Evolutionary conservation across 2,888 invertebrate genomes (phyloP).

Genomic region (Alloscopus bannaensis): DNA sequence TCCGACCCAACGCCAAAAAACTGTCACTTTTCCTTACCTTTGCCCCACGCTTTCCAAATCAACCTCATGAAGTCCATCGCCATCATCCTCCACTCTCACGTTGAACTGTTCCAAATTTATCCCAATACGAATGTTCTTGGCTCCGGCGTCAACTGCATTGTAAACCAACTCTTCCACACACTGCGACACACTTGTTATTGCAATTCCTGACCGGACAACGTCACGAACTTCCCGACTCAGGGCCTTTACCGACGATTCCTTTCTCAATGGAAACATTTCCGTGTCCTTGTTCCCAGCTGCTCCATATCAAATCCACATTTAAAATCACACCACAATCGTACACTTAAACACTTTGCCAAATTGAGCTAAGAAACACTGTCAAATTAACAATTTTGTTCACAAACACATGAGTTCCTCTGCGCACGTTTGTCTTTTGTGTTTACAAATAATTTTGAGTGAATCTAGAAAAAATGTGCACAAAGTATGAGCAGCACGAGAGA

Average conservation of each 20-base stretch:
- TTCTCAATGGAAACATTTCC: too few species aligned
- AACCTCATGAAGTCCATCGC: conserved; percentile 80
- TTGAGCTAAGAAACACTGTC: too few species aligned
- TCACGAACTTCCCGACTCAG: conserved; percentile 77
- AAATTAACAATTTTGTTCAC: too few species aligned
- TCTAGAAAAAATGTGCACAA: too few species aligned
- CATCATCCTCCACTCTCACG: conserved; percentile 88
- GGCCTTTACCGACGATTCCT: conserved; percentile 12
- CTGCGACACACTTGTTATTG: conserved; percentile 79
- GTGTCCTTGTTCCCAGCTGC: too few species aligned
- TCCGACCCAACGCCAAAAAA: background rate
- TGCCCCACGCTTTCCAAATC: conserved; percentile 80
- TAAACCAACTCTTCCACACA: conserved; percentile 82
- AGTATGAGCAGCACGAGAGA: too few species aligned
- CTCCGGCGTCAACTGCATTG: conserved; percentile 84
- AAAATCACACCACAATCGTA: background rate
- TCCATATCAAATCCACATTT: too few species aligned
- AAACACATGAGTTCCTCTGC: too few species aligned
- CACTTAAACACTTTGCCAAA: too few species aligned
- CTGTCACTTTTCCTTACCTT: conserved; percentile 75
- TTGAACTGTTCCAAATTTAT: conserved; percentile 80
- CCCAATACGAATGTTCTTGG: conserved; percentile 83
- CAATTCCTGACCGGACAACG: conserved; percentile 79
- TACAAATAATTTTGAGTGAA: too few species aligned
- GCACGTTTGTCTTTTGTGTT: too few species aligned